Conservation (phyloP, 2,797 vertebrate species). For the Cynopterus sphinx region DNA sequence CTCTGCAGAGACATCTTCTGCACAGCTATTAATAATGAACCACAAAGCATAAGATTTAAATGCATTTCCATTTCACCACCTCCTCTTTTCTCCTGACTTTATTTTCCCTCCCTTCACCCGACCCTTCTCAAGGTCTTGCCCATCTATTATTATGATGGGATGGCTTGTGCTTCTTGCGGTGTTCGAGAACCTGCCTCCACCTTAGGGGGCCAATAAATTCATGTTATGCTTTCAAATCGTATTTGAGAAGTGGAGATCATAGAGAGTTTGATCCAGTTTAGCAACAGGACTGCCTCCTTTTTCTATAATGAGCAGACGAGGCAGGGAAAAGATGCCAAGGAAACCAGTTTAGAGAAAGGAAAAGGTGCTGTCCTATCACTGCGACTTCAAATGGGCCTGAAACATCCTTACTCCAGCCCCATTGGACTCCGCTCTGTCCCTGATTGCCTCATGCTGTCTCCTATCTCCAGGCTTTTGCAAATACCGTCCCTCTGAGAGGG, state of each 20-base stretch:
- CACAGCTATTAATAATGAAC: slow-evolving; percentile 65
- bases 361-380: background rate
- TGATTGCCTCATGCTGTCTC: background rate
- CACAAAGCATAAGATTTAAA: slow-evolving; percentile 38
- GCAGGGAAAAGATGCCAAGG: background rate
- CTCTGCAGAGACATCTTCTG: slow-evolving; percentile 66
- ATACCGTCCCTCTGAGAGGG: background rate
- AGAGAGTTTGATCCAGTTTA: slow-evolving; percentile 28
- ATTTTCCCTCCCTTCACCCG: background rate
- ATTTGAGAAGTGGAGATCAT: slow-evolving; percentile 51
- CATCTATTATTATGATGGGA: background rate
- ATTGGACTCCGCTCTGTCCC: fast-evolving
- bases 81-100: background rate
- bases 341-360: background rate
- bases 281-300: slow-evolving; percentile 15
- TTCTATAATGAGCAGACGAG: background rate
- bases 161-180: background rate
- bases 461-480: background rate
- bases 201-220: slow-evolving; percentile 26
- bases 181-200: background rate
- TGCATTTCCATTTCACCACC: background rate
- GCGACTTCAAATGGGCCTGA: background rate
- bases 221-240: slow-evolving; percentile 16
- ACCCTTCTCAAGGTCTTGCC: background rate
- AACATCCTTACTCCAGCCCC: background rate